phyloP scores from a whole-genome alignment of 2,113 vertebrate species.

The Myrmophylax atrothorax region DNA sequence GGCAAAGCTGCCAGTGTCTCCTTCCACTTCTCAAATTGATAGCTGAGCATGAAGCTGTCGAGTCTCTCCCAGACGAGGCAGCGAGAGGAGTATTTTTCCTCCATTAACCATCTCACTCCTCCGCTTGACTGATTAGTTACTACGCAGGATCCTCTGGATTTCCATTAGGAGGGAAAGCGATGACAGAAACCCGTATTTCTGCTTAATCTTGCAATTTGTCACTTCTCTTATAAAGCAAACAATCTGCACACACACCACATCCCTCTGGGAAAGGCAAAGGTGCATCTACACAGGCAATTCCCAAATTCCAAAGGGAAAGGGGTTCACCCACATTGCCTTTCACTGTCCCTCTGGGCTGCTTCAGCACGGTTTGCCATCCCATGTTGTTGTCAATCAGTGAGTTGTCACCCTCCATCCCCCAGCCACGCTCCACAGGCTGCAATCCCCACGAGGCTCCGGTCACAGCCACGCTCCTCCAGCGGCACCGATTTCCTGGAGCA shows the following conservation, averaged over 20 bases:
- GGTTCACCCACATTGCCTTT: rapidly evolving
- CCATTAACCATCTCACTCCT: not conserved
- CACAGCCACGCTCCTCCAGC: not conserved
- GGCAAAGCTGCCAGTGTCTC: not conserved
- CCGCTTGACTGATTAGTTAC: not conserved
- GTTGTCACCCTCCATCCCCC: not conserved
- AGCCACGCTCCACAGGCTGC: not conserved
- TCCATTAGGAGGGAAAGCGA: not conserved
- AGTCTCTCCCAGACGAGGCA: not conserved
- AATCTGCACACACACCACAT: rapidly evolving
- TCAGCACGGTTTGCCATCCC: not conserved
- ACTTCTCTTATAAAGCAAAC: not conserved
- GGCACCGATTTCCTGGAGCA: not conserved
- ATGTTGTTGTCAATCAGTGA: rapidly evolving
- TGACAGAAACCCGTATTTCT: not conserved
- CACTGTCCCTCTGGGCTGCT: rapidly evolving
- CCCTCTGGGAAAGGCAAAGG: not conserved
- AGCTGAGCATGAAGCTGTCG: not conserved
- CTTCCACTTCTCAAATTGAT: not conserved
- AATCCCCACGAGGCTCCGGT: not conserved
- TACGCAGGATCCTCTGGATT: not conserved
- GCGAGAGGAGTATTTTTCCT: not conserved
- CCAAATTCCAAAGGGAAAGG: not conserved
- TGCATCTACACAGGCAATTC: not conserved
- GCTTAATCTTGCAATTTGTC: not conserved